Evolutionary conservation across 2,797 vertebrate species (phyloP).

Genomic region (Notamacropus eugenii): DNA sequence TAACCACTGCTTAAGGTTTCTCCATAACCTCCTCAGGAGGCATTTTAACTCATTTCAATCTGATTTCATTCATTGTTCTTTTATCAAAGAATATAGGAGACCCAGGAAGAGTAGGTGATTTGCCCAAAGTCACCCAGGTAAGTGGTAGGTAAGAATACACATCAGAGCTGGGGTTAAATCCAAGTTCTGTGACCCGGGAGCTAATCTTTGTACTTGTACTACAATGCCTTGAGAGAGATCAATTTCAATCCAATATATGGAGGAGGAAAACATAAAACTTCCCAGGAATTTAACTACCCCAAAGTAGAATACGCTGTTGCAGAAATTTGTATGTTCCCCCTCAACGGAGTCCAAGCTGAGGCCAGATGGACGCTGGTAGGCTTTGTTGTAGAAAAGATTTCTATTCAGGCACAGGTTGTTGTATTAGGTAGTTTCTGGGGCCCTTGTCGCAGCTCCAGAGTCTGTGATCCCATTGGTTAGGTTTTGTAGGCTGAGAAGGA

Average conservation of each 20-base stretch:
- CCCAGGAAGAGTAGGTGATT: background rate
- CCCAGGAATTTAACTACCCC: background rate
- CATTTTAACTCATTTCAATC: too few relatives aligned
- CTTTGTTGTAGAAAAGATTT: background rate
- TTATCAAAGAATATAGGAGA: background rate
- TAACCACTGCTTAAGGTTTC: background rate
- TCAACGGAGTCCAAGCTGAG: background rate
- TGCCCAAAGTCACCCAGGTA: conserved; percentile 31
- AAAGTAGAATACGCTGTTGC: background rate
- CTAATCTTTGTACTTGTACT: background rate
- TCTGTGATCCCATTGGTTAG: background rate
- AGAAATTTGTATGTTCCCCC: background rate
- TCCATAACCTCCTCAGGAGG: background rate
- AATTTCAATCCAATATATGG: background rate
- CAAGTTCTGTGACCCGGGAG: too few relatives aligned
- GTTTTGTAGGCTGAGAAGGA: background rate
- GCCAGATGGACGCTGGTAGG: background rate
- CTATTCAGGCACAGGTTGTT: background rate
- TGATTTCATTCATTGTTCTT: background rate
- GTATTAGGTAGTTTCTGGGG: background rate
- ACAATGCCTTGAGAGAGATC: conserved; percentile 7
- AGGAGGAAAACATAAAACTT: background rate
- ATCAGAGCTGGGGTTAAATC: background rate
- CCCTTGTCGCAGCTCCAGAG: conserved; percentile 3
- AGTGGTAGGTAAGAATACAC: background rate